Base-by-base conservation (phyloP, 1,140 invertebrate species). In the Pseudomyrmex sp. region DNA sequence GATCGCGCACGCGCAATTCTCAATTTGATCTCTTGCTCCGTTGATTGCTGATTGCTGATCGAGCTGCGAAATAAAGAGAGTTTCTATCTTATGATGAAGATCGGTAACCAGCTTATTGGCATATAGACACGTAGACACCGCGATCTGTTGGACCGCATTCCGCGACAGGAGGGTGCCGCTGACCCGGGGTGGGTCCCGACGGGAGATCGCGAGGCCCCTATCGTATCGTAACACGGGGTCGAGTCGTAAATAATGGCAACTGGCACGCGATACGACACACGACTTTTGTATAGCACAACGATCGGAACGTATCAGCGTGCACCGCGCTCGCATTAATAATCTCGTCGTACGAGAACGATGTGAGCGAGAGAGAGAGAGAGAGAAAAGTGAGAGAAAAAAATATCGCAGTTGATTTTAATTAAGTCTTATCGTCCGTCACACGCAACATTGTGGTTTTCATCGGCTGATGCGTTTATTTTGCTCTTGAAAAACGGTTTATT, bases 261-360 rank as follows among this genome's bases (percentile, higher is more conserved):
- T 58, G 76, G 74, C 82, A 83, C 73, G 62, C 66, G 83, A 83
- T 83, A 61, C 82, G 62, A 68, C 74, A 46, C 66, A 82, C 76
- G 83, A 72, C 58, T 82, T 82, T 84, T 46, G 63, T 62, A 46
- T 82, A 50, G 13, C 65, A 46, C 69, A 61, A 66, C 58, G 66
- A 70, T 69, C 52, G 50, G 26, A 46, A 61, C 44, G 68, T 82
- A 59, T 52, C 35, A 9, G 9, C 20, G 35, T 35, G 35, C 12
- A 50, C 59, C 70, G 73, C 56, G 62, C n/a, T 35, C 5, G 26
- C 58, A 70, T 84, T 84, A 72, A 84, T 80, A 82, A 84, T 50
- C 46, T 35, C n/a, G 50, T 59, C 20, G 20, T 58, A 75, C 44
- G 10, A 18, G 35, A 35, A 72, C 18, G 35, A 61, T 23, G 35